These are phyloP conservation scores for Dysmachus trigonus DNA, from an alignment of 2,888 invertebrate genomes.

Conservation along the genomic window DNA sequence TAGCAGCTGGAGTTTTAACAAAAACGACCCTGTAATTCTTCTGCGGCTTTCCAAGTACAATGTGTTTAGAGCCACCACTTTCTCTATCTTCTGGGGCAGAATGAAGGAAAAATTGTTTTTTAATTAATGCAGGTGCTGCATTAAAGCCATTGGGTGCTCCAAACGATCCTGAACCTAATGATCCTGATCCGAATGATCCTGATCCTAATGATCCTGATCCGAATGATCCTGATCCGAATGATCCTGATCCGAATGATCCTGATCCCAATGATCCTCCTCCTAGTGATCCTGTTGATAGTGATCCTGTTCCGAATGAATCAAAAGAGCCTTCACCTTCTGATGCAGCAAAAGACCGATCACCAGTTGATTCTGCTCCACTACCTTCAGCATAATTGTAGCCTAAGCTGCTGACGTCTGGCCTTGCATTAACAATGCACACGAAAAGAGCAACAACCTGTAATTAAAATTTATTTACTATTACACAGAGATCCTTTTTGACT, in stretches of 20 bases:
- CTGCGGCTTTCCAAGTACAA: constrained; percentile 60
- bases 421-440: constrained; percentile 41
- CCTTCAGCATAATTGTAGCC: constrained; percentile 43
- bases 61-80: constrained; percentile 56
- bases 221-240: background rate
- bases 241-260: background rate
- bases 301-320: background rate
- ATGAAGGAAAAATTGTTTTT: constrained; percentile 63
- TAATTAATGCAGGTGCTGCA: constrained; percentile 56
- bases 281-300: background rate
- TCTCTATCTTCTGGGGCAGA: constrained; percentile 62
- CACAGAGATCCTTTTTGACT: background rate
- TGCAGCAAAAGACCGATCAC: background rate
- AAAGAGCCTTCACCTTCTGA: background rate
- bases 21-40: constrained; percentile 62
- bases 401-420: constrained; percentile 48
- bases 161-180: background rate
- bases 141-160: background rate
- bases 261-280: background rate
- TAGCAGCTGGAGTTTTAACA: constrained; percentile 60
- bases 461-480: background rate
- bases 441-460: constrained; percentile 42
- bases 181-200: background rate
- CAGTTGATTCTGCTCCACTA: background rate
- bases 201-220: background rate